phyloP scores from a whole-genome alignment of 2,113 vertebrate species.

The Amphiprion ocellaris region DNA sequence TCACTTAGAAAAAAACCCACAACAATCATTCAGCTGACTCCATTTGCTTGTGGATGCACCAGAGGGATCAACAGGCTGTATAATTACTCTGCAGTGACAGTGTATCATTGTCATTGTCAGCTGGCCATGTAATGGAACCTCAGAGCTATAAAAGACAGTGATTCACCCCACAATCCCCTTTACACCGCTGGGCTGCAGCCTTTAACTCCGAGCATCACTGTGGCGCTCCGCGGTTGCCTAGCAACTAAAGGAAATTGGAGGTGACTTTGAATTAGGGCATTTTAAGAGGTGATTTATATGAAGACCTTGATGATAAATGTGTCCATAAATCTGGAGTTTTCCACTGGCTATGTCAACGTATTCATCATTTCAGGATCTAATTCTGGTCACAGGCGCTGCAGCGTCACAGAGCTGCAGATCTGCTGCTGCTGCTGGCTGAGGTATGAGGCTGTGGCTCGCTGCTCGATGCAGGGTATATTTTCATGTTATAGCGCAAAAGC shows the following conservation, averaged over 20 bases:
- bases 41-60: conserved; percentile 35
- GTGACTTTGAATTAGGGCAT: conserved; percentile 78
- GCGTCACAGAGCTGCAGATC: conserved; percentile 28
- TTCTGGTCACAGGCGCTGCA: conserved; percentile 32
- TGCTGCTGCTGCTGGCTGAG: background rate
- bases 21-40: conserved; percentile 16
- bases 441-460: background rate
- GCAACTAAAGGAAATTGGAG: conserved; percentile 81
- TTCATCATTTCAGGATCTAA: conserved; percentile 35
- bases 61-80: conserved; percentile 37
- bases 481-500: conserved; percentile 49
- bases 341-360: conserved; percentile 23
- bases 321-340: conserved; percentile 56
- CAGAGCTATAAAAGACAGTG: conserved; percentile 66
- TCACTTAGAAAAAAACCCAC: conserved; percentile 7
- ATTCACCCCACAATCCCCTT: conserved; percentile 70
- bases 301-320: conserved; percentile 66
- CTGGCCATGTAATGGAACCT: conserved; percentile 68
- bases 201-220: conserved; percentile 69
- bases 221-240: conserved; percentile 76
- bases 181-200: conserved; percentile 61
- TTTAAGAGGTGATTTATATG: conserved; percentile 68
- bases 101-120: conserved; percentile 73
- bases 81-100: conserved; percentile 70
- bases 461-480: conserved; percentile 43